phyloP scores from a whole-genome alignment of 2,888 invertebrate genomes.

The Drosophila merina region DNA sequence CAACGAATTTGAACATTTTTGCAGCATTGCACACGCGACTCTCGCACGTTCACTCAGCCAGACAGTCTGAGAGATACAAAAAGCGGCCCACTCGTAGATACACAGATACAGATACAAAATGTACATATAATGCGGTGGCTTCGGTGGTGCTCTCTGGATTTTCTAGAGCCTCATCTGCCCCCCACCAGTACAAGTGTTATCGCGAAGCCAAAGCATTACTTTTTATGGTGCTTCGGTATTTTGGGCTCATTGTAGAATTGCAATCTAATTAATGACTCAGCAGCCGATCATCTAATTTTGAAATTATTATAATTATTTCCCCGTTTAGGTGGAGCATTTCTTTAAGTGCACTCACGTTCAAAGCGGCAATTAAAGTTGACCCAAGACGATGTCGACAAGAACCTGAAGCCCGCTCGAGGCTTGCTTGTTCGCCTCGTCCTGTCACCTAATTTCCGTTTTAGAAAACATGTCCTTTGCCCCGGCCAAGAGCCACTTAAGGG shows the following conservation, averaged over 20 bases:
- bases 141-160: slow-evolving; percentile 18
- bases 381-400: slow-evolving; percentile 60
- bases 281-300: slow-evolving; percentile 41
- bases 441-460: slow-evolving; percentile 79
- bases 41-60: slow-evolving; percentile 66
- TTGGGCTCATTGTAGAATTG: slow-evolving; percentile 7
- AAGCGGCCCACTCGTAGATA: slow-evolving; percentile 50
- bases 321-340: not conserved
- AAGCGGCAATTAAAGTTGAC: slow-evolving; percentile 71
- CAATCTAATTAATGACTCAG: not conserved
- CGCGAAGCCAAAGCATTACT: slow-evolving; percentile 49
- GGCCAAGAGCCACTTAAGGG: slow-evolving; percentile 59
- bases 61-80: slow-evolving; percentile 65
- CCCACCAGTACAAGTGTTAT: slow-evolving; percentile 29
- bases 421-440: slow-evolving; percentile 59
- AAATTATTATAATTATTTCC: not conserved
- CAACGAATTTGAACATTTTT: slow-evolving; percentile 72
- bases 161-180: slow-evolving; percentile 12
- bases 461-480: slow-evolving; percentile 65
- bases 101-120: slow-evolving; percentile 39
- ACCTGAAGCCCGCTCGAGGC: slow-evolving; percentile 42
- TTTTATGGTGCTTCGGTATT: slow-evolving; percentile 53
- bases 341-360: slow-evolving; percentile 28
- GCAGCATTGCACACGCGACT: slow-evolving; percentile 79
- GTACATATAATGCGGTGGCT: slow-evolving; percentile 1